Conservation (phyloP, 1,140 invertebrate genomes). For the Formica exsecta region DNA sequence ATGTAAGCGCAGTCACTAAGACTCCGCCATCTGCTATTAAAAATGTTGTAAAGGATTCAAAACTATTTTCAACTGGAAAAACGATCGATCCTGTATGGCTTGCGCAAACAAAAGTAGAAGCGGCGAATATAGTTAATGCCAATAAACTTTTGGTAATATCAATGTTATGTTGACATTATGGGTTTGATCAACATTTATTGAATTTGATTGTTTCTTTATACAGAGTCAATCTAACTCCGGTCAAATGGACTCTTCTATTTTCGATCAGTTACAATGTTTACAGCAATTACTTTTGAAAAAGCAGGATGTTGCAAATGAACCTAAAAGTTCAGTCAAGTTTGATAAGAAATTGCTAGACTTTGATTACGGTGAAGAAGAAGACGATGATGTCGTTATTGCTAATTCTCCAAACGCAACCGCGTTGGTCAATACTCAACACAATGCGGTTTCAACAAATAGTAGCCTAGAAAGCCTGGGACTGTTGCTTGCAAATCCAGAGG, state of each 20-base stretch:
- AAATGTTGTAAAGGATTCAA: constrained; percentile 83
- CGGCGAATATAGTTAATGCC: constrained; percentile 84
- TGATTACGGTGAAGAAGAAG: constrained; percentile 94
- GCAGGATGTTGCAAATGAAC: constrained; percentile 83
- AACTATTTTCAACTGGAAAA: constrained; percentile 83
- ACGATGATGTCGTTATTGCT: constrained; percentile 88
- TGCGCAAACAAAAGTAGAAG: constrained; percentile 85
- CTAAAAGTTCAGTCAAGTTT: constrained; percentile 88
- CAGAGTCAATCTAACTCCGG: constrained; percentile 81
- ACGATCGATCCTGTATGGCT: constrained; percentile 85
- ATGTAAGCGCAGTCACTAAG: constrained; percentile 79
- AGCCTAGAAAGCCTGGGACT: constrained; percentile 84
- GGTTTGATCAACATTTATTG: not conserved
- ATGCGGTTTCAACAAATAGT: constrained; percentile 75
- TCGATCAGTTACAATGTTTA: constrained; percentile 88
- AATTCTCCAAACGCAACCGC: constrained; percentile 80
- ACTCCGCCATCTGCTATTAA: constrained; percentile 82
- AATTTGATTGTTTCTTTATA: constrained; percentile 48
- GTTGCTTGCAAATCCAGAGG: constrained; percentile 85
- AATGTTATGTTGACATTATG: constrained; percentile 26
- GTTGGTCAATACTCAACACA: constrained; percentile 78
- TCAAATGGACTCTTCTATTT: constrained; percentile 83
- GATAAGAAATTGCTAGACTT: constrained; percentile 94
- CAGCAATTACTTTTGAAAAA: constrained; percentile 88
- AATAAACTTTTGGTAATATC: constrained; percentile 79